Conservation (phyloP, 2,113 vertebrate species). For the Spea bombifrons region DNA sequence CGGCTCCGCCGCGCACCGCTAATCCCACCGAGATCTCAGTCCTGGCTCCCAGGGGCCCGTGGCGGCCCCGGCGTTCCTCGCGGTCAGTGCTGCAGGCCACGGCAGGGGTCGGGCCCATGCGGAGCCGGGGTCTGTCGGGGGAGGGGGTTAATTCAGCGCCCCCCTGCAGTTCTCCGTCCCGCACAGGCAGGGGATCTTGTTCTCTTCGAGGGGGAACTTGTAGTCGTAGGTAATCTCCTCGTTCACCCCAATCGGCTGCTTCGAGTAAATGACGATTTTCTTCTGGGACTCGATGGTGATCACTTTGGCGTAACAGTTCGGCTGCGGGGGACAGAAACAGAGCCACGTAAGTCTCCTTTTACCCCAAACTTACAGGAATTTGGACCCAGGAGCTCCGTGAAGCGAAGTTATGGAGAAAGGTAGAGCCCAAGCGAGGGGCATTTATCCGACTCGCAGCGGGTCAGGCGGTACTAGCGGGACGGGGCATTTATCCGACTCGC, state of each 20-base stretch:
- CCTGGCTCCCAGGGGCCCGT: too few species aligned
- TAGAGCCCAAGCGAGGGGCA: too few species aligned
- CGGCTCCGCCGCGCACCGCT: too few species aligned
- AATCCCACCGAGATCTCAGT: too few species aligned
- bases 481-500: too few species aligned
- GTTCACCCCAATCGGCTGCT: slow-evolving; percentile 86
- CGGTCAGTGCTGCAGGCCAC: slow-evolving; percentile 43
- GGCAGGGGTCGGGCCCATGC: neutral
- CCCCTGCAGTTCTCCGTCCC: slow-evolving; percentile 90
- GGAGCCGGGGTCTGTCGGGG: neutral
- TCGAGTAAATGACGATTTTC: slow-evolving; percentile 95
- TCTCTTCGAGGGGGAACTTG: slow-evolving; percentile 95
- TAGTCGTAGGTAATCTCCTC: slow-evolving; percentile 97
- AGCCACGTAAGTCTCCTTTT: neutral
- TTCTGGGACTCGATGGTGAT: slow-evolving; percentile 96
- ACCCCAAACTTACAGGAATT: too few species aligned
- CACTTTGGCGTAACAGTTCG: slow-evolving; percentile 95
- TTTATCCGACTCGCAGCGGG: too few species aligned
- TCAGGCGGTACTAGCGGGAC: too few species aligned
- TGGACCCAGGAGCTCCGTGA: too few species aligned
- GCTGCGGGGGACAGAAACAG: slow-evolving; percentile 60
- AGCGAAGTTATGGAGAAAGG: too few species aligned
- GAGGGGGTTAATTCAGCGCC: slow-evolving; percentile 77
- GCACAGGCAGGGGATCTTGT: slow-evolving; percentile 91
- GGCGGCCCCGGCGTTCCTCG: slow-evolving; percentile 11